These are phyloP conservation scores for Colistium nudipinnis DNA, from an alignment of 2,113 vertebrate species.

Conservation along the genomic window DNA sequence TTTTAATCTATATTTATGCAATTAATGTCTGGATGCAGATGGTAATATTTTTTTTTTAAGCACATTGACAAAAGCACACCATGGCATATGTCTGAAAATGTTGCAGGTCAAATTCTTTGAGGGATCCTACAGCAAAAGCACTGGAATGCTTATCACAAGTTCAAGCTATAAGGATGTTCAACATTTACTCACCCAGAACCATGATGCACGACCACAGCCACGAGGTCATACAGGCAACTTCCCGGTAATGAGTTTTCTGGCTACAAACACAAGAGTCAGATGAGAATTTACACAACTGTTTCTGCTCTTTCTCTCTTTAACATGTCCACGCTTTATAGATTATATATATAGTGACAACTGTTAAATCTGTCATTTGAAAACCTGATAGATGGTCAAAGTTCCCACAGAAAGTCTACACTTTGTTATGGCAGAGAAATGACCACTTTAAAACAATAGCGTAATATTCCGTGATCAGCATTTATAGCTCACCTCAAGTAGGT, in stretches of 20 bases:
- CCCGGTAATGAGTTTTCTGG: slow-evolving; percentile 90
- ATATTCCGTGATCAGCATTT: background rate
- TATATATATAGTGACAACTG: no score
- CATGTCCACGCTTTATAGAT: no score
- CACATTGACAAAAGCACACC: background rate
- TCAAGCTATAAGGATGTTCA: background rate
- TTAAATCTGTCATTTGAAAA: background rate
- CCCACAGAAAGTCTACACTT: background rate
- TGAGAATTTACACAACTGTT: slow-evolving; percentile 5
- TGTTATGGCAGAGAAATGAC: background rate
- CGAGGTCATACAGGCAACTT: slow-evolving; percentile 92
- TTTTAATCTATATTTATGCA: no score
- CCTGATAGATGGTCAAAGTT: background rate
- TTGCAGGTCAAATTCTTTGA: no score
- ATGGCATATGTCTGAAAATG: background rate
- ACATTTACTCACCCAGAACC: slow-evolving; percentile 93
- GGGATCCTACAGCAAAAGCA: no score
- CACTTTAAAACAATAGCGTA: background rate
- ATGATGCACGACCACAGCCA: slow-evolving; percentile 96
- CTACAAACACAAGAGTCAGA: slow-evolving; percentile 68
- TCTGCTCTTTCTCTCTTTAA: background rate
- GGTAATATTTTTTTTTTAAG: background rate
- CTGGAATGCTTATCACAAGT: background rate
- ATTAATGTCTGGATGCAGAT: background rate
- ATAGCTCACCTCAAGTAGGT: slow-evolving; percentile 90